Evolutionary conservation across 2,797 vertebrate genomes (phyloP).

Genomic region (Dallia pectoralis): DNA sequence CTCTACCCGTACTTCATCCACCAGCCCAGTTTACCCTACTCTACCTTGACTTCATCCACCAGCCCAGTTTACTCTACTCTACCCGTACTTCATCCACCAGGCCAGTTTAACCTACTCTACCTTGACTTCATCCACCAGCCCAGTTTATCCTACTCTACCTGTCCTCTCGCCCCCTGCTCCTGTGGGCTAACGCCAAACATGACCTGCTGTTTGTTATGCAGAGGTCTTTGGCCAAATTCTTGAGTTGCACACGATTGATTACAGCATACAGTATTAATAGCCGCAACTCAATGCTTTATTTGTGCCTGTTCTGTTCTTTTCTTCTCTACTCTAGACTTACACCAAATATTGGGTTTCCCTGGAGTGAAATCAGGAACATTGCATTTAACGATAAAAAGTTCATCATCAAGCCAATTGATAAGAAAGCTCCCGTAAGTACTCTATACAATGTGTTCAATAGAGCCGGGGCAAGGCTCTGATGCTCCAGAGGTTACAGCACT

Average conservation of each 20-base stretch:
- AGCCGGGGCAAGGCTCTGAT: too few relatives aligned
- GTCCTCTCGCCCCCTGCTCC: slow-evolving; percentile 15
- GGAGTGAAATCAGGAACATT: slow-evolving; percentile 98
- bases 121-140: too few relatives aligned
- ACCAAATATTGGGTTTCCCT: slow-evolving; percentile 97
- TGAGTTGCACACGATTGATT: slow-evolving; percentile 7
- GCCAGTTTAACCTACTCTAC: too few relatives aligned
- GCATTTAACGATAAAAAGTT: slow-evolving; percentile 97
- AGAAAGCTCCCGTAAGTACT: slow-evolving; percentile 90
- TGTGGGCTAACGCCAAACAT: slow-evolving; percentile 32
- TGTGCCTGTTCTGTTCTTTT: not conserved
- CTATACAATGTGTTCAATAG: not conserved
- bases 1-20: too few relatives aligned
- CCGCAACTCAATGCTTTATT: not conserved
- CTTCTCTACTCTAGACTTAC: slow-evolving; percentile 77
- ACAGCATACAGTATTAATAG: not conserved
- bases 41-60: too few relatives aligned
- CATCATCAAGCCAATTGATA: slow-evolving; percentile 95
- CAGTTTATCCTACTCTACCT: too few relatives aligned
- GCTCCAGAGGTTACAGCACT: not conserved
- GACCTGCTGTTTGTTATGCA: slow-evolving; percentile 34
- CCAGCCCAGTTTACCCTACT: too few relatives aligned
- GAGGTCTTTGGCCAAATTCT: slow-evolving; percentile 45
- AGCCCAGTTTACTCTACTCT: too few relatives aligned
- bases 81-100: too few relatives aligned